Conservation (phyloP, 37 sponge, comb jelly and placozoan genomes). For the Mnemiopsis leidyi region DNA sequence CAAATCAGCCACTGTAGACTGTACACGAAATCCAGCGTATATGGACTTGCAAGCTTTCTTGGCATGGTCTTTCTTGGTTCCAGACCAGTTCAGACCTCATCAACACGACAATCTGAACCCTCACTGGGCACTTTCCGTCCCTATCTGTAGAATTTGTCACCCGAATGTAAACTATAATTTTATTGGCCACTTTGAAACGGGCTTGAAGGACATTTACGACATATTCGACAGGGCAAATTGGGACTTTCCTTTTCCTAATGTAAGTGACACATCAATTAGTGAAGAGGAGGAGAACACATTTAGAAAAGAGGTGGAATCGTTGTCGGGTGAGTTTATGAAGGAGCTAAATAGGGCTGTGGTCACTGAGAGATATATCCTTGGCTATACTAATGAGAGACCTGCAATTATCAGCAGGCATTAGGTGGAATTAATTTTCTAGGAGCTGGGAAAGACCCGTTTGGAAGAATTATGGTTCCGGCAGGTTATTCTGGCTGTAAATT, state of each 20-base stretch:
- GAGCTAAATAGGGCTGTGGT: neutral
- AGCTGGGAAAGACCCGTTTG: no score
- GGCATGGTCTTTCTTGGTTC: neutral
- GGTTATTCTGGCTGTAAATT: no score
- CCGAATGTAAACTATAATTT: neutral
- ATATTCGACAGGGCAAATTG: neutral
- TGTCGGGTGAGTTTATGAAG: neutral
- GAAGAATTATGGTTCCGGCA: no score
- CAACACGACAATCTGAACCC: neutral
- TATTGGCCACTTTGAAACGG: constrained; percentile 18
- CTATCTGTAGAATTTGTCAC: neutral
- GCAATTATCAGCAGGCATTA: neutral
- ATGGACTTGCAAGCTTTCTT: neutral
- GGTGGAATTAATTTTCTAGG: no score
- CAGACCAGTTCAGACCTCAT: neutral
- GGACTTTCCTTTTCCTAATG: neutral
- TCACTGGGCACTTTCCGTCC: neutral
- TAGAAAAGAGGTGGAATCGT: neutral
- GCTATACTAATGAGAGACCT: constrained; percentile 30
- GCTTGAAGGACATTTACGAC: neutral
- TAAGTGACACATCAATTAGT: neutral
- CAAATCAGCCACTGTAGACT: neutral
- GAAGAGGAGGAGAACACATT: neutral
- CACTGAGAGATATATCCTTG: neutral
- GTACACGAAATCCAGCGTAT: neutral